Conservation (phyloP, 2,888 invertebrate species). For the Fragum fragum region DNA sequence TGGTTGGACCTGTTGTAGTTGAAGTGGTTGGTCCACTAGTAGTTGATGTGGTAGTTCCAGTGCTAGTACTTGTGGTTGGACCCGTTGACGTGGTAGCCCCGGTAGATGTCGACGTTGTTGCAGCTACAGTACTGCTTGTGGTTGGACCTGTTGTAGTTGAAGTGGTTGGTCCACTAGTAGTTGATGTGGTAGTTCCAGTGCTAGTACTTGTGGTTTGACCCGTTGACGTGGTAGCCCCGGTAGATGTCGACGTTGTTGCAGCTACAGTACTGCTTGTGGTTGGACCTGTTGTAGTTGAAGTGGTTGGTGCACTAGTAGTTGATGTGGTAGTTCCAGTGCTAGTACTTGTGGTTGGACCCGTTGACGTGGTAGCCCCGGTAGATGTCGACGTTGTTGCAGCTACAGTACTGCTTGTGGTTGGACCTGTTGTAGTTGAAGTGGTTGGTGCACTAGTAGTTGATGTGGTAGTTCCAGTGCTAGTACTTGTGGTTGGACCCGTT, state of each 20-base stretch:
- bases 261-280: neutral
- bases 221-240: neutral
- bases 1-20: neutral
- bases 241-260: slow-evolving; percentile 2
- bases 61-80: neutral
- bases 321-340: neutral
- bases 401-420: neutral
- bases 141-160: slow-evolving; percentile 2
- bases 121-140: neutral
- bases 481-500: neutral
- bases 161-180: slow-evolving; percentile 3
- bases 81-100: neutral
- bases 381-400: slow-evolving; percentile 6
- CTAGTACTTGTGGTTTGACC: neutral
- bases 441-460: slow-evolving; percentile 4
- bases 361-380: neutral
- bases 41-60: neutral
- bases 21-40: slow-evolving; percentile 3
- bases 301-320: neutral
- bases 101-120: slow-evolving; percentile 1
- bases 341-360: neutral
- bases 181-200: neutral
- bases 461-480: neutral
- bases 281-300: slow-evolving; percentile 2
- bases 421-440: neutral